Evolutionary conservation across 2,113 vertebrate genomes (phyloP).

Genomic region (Leptodactylus fuscus): DNA sequence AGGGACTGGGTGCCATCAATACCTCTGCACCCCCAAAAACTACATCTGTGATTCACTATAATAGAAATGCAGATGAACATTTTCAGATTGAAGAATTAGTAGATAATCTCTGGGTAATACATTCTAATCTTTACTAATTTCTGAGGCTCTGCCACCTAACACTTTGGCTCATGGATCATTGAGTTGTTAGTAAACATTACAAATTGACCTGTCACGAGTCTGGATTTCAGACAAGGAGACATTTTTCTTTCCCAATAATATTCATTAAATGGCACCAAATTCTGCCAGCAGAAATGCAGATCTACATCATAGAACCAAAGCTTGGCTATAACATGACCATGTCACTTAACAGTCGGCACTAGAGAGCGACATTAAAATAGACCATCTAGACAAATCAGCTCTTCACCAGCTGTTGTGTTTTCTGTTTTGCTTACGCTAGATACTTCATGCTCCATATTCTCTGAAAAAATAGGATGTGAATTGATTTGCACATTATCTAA

Average conservation of each 20-base stretch:
- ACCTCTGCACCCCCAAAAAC: too few relatives aligned
- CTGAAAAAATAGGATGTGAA: constrained; percentile 79
- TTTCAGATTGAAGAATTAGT: too few relatives aligned
- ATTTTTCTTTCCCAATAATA: not conserved
- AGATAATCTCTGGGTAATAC: too few relatives aligned
- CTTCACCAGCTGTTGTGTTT: constrained; percentile 78
- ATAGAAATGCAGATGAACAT: too few relatives aligned
- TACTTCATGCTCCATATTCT: constrained; percentile 84
- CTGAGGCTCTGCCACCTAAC: not conserved
- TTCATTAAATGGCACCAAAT: constrained; percentile 9
- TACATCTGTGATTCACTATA: too few relatives aligned
- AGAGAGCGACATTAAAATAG: constrained; percentile 70
- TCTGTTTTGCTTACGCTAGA: constrained; percentile 85
- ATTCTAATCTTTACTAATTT: too few relatives aligned
- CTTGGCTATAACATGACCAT: constrained; percentile 72
- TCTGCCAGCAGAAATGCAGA: not conserved
- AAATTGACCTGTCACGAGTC: not conserved
- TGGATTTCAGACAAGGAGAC: not conserved
- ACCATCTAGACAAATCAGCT: constrained; percentile 76
- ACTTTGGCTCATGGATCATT: not conserved
- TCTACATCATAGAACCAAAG: not conserved
- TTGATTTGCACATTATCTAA: constrained; percentile 89
- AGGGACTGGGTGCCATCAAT: not conserved
- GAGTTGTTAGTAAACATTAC: not conserved
- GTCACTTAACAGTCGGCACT: constrained; percentile 66